Evolutionary conservation across 2,888 invertebrate species (phyloP), one percentile per base, ranked within the genome.

Genomic region (Elegia similella): DNA sequence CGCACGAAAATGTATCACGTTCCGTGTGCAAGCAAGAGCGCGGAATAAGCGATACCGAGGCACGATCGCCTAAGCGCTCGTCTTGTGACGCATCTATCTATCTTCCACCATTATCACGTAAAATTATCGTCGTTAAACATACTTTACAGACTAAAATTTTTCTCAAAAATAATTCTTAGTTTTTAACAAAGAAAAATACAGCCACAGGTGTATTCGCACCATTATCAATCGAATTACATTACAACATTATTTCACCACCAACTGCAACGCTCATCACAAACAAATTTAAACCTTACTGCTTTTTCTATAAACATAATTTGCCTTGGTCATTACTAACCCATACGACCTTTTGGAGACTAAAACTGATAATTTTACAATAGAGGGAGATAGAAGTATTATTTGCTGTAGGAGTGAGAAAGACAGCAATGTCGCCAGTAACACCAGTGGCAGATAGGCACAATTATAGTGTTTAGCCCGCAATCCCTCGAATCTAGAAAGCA

Each of bases 371-470:
- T 50, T 50, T 50, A 50, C 50, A 50, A 50, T 50, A 34, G 38
- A 50, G 34, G 7, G 34, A 34, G 84, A 86, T 57, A 58, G 58
- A 16, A 10, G 70, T 73, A 76, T 32, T 13, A 15, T 55, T 59
- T 46, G 15, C 5, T 42, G 52, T 59, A 59, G 62, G 82, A 72
- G 71, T 58, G 75, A 88, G 71, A 77, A 84, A 62, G 88, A 88
- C 47, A 52, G 75, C 62, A 67, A 78, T 65, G 81, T 70, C 83
- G 83, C 84, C 83, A 73, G 75, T 85, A 86, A 91, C 81, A 87
- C 90, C 84, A 81, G 90, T 84, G 86, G 90, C 86, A 69, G 73
- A 66, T 63, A 69, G 47, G 32, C 50, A 50, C 50, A 50, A 50
- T 50, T 50, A 50, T 50, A 50, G 50, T 50, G 50, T 50, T 50